A percentile compares a stretch with the other conserved stretches of the same genome.
phyloP scores from a whole-genome alignment of 2,113 vertebrate species.

The Poicephalus meyeri region DNA sequence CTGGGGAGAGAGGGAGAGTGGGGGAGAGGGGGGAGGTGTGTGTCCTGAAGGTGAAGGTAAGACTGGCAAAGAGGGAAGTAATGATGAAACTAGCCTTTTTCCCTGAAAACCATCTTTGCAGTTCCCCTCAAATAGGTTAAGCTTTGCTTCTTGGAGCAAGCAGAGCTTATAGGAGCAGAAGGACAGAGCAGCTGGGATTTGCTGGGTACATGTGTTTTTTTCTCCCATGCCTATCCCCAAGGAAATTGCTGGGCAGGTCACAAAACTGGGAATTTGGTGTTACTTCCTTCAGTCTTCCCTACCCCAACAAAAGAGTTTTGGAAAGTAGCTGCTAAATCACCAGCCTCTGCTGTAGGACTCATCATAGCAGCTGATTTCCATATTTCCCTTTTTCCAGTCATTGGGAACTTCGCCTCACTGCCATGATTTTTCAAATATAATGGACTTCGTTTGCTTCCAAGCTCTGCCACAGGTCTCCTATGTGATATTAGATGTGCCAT shows the following conservation, averaged over 20 bases:
- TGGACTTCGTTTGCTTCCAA: neutral
- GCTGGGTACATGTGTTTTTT: neutral
- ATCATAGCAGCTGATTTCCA: neutral
- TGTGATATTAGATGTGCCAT: neutral
- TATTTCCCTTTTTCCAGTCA: no score
- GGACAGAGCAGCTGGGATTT: neutral
- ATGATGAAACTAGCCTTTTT: neutral
- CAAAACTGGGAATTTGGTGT: neutral
- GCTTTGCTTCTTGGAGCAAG: neutral
- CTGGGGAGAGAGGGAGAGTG: neutral
- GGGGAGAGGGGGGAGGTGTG: neutral
- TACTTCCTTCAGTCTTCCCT: neutral
- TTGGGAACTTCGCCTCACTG: no score
- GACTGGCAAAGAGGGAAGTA: neutral
- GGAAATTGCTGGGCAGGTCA: neutral
- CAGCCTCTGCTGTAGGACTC: neutral
- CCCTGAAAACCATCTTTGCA: neutral
- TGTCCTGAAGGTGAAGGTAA: neutral
- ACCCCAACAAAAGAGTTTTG: neutral
- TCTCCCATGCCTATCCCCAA: neutral
- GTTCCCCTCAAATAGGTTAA: neutral
- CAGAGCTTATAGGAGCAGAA: neutral
- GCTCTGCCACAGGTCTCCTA: neutral
- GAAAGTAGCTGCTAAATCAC: neutral
- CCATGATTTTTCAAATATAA: no score